These are phyloP conservation scores for Pristionchus japonicus DNA, from an alignment of 2,888 invertebrate genomes.

Conservation along the genomic window DNA sequence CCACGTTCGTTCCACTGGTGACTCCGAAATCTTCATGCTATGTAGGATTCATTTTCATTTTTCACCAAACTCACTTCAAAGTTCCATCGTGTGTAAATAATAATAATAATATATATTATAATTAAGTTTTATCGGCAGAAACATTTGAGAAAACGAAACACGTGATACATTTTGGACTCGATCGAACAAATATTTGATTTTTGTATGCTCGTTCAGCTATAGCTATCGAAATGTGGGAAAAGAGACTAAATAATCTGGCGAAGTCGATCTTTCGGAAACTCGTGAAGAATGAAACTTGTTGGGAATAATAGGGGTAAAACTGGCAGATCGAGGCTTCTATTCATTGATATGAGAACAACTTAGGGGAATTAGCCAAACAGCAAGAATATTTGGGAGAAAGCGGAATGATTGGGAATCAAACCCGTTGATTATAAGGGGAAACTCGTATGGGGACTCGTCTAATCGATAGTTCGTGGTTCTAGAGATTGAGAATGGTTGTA, in stretches of 20 bases:
- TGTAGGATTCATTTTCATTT: too few relatives aligned
- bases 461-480: conserved; percentile 12
- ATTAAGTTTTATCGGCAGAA: neutral
- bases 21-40: too few relatives aligned
- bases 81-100: too few relatives aligned
- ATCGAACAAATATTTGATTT: conserved; percentile 24
- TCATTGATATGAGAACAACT: neutral
- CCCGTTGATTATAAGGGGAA: neutral
- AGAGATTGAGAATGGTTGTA: neutral
- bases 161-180: conserved; percentile 1
- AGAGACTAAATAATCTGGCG: neutral
- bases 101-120: neutral
- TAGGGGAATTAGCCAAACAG: neutral
- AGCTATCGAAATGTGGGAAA: neutral
- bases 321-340: conserved; percentile 6
- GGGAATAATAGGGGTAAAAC: neutral
- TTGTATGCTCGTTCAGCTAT: conserved; percentile 16
- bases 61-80: too few relatives aligned
- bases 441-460: neutral
- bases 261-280: neutral
- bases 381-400: neutral
- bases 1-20: neutral
- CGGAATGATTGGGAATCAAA: neutral
- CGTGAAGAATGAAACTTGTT: neutral
- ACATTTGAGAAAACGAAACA: neutral